phyloP scores from a whole-genome alignment of 2,797 vertebrate species.

The Amblyopsis hoosieri region DNA sequence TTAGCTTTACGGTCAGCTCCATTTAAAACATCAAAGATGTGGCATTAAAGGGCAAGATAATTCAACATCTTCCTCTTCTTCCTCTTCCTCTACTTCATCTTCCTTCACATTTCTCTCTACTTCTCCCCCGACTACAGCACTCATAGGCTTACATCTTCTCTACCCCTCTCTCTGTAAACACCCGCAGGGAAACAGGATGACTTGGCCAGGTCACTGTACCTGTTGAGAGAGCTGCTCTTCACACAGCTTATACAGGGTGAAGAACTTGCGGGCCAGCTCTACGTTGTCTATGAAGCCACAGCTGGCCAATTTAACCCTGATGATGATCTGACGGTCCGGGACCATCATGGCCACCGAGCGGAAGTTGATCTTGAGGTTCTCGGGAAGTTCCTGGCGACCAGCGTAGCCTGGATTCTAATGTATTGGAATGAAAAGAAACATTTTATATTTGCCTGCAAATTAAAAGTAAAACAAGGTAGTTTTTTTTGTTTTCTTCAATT shows the following conservation, averaged over 20 bases:
- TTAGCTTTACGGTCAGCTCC: neutral
- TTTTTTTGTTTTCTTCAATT: no score
- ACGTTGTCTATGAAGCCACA: constrained; percentile 94
- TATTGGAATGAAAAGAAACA: no score
- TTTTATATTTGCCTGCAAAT: no score
- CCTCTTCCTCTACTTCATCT: no score
- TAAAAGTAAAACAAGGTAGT: no score
- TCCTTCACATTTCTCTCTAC: no score
- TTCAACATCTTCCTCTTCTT: no score
- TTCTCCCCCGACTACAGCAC: neutral
- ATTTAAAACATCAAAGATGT: neutral
- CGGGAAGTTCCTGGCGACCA: constrained; percentile 93
- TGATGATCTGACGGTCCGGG: constrained; percentile 96
- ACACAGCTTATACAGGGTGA: constrained; percentile 93
- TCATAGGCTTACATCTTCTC: no score
- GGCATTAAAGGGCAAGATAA: neutral
- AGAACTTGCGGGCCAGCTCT: constrained; percentile 92
- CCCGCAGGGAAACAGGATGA: neutral
- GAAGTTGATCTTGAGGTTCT: constrained; percentile 98
- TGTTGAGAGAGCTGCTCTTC: constrained; percentile 99
- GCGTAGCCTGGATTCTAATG: constrained; percentile 94
- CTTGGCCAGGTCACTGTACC: constrained; percentile 69
- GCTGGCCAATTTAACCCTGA: constrained; percentile 94
- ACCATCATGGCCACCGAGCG: constrained; percentile 98
- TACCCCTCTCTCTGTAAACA: neutral